A percentile compares a stretch with the other conserved stretches of the same genome.
These are phyloP conservation scores for Epicampocera succincta DNA, from an alignment of 2,888 invertebrate genomes.

Conservation along the genomic window DNA sequence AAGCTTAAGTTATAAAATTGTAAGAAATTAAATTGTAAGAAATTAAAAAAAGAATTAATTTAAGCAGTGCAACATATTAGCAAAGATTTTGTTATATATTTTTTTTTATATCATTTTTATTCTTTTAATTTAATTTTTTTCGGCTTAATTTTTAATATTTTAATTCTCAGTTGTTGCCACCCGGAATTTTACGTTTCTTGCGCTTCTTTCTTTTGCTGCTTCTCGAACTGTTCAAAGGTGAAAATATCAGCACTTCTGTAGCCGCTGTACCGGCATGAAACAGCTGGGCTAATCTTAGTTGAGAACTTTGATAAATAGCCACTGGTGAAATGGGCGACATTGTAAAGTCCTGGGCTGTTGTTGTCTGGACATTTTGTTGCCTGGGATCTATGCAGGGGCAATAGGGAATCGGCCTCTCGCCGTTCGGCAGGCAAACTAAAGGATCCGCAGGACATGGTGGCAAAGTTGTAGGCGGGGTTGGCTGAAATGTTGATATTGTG, in stretches of 20 bases:
- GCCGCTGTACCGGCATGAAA: not conserved
- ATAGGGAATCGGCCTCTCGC: slow-evolving; percentile 76
- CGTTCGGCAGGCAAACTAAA: slow-evolving; percentile 77
- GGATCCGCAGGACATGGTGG: slow-evolving; percentile 72
- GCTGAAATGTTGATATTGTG: slow-evolving; percentile 68
- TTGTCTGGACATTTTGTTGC: slow-evolving; percentile 60
- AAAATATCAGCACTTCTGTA: slow-evolving; percentile 32
- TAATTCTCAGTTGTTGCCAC: too few species aligned
- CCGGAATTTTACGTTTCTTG: not conserved
- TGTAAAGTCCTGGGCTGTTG: not conserved
- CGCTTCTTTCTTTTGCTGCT: not conserved
- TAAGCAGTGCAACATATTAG: too few species aligned
- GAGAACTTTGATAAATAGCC: not conserved
- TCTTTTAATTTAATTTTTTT: too few species aligned
- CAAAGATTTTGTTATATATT: too few species aligned
- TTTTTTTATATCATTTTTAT: too few species aligned
- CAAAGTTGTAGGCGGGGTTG: slow-evolving; percentile 68
- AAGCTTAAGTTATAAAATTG: too few species aligned
- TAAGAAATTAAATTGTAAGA: too few species aligned
- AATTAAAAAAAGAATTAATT: too few species aligned
- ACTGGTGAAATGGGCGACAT: not conserved
- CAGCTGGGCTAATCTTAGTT: not conserved
- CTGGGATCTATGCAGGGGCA: slow-evolving; percentile 81
- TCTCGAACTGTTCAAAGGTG: slow-evolving; percentile 5
- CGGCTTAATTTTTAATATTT: too few species aligned